Percentiles rank a stretch among this genome's conserved stretches.
Conservation (phyloP, 2,113 vertebrate species). For the Rhinopomastus cyanomelas region DNA sequence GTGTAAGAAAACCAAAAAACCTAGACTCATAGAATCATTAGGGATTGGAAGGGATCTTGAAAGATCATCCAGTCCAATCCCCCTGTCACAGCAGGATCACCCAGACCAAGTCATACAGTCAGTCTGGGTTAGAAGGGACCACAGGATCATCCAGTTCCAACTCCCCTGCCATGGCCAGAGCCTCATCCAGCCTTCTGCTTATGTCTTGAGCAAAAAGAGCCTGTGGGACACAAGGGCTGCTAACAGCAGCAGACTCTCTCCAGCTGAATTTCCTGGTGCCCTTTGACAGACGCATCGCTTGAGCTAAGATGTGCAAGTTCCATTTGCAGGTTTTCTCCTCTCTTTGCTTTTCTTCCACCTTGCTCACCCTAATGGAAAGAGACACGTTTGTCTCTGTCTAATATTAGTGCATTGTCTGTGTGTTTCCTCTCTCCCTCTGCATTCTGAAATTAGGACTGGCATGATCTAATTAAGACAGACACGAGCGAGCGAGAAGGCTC, state of each 20-base stretch:
- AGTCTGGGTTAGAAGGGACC: no score
- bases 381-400: conserved; percentile 25
- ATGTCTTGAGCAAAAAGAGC: background rate
- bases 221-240: background rate
- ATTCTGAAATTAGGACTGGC: conserved; percentile 36
- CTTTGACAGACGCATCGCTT: background rate
- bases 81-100: no score
- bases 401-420: conserved; percentile 22
- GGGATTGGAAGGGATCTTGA: no score
- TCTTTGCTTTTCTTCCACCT: background rate
- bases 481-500: conserved; percentile 30
- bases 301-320: background rate
- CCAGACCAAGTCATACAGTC: no score
- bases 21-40: no score
- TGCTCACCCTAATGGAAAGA: background rate
- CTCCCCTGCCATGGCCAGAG: no score
- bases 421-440: conserved; percentile 13
- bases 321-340: background rate
- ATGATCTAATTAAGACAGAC: conserved; percentile 55
- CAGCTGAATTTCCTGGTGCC: background rate
- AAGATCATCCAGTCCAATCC: no score
- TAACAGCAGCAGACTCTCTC: background rate
- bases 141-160: no score
- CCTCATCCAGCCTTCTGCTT: no score
- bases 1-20: no score